Conservation (phyloP, 2,113 vertebrate genomes). For the Narcine bancroftii region DNA sequence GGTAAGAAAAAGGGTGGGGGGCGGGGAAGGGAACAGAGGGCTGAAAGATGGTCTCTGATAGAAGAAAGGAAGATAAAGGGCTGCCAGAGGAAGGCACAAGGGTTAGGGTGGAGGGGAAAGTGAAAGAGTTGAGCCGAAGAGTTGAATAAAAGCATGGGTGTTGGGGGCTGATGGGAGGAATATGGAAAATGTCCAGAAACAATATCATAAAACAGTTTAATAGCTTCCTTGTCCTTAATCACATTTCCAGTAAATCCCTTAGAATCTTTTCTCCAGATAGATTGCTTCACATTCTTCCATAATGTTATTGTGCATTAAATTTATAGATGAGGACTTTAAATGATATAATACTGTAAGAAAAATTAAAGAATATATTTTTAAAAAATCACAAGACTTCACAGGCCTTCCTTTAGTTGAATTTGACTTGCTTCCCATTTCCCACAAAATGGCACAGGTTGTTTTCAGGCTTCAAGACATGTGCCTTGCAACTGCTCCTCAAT, state of each 20-base stretch:
- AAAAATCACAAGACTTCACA: neutral
- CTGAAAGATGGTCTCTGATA: no score
- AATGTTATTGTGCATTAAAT: neutral
- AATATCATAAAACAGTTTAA: neutral
- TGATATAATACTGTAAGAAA: neutral
- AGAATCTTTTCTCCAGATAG: neutral
- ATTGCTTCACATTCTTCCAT: neutral
- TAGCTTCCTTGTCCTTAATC: neutral
- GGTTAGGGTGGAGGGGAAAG: no score
- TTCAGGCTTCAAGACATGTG: neutral
- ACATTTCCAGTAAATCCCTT: neutral
- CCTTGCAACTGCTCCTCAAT: neutral
- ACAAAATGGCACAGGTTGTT: neutral
- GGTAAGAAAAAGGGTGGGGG: no score
- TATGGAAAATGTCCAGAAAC: neutral
- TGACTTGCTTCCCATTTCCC: neutral
- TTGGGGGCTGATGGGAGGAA: no score
- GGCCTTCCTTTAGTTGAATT: neutral
- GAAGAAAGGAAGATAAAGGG: no score
- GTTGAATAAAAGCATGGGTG: no score
- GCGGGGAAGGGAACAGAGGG: no score
- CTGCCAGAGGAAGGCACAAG: no score
- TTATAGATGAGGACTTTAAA: neutral
- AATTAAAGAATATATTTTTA: neutral
- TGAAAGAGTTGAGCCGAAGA: no score